These are phyloP conservation scores for Bacillus rossius DNA, from an alignment of 1,140 invertebrate species.

Conservation along the genomic window DNA sequence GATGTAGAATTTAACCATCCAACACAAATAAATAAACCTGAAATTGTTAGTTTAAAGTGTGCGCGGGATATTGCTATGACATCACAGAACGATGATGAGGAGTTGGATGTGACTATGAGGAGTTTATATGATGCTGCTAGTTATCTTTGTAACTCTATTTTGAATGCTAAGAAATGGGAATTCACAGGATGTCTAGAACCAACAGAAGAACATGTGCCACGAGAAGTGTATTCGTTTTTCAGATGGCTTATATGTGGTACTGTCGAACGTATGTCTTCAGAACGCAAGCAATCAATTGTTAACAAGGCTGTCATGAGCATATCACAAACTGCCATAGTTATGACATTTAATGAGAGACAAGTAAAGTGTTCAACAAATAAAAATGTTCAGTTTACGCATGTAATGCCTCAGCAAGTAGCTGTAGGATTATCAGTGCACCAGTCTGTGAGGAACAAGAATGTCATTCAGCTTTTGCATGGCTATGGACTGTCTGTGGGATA, in stretches of 20 bases:
- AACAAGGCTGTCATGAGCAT: neutral
- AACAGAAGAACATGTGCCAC: neutral
- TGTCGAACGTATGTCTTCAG: neutral
- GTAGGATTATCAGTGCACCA: neutral
- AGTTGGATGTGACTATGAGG: neutral
- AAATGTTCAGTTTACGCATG: neutral
- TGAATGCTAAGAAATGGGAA: constrained; percentile 1
- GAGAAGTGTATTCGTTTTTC: neutral
- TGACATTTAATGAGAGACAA: neutral
- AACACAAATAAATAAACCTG: neutral
- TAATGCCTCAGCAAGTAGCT: neutral
- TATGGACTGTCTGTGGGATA: constrained; percentile 2
- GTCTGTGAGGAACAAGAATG: neutral
- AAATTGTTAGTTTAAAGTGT: neutral
- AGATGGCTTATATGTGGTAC: neutral
- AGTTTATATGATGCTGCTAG: neutral
- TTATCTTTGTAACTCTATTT: neutral
- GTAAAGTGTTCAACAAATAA: neutral
- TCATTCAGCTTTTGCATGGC: neutral
- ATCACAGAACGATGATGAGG: neutral
- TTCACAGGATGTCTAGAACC: neutral
- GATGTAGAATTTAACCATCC: neutral
- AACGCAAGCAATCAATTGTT: neutral
- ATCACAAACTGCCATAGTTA: neutral
- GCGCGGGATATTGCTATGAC: neutral